phyloP scores from a whole-genome alignment of 2,888 invertebrate species.

The Uloborus plumipes region DNA sequence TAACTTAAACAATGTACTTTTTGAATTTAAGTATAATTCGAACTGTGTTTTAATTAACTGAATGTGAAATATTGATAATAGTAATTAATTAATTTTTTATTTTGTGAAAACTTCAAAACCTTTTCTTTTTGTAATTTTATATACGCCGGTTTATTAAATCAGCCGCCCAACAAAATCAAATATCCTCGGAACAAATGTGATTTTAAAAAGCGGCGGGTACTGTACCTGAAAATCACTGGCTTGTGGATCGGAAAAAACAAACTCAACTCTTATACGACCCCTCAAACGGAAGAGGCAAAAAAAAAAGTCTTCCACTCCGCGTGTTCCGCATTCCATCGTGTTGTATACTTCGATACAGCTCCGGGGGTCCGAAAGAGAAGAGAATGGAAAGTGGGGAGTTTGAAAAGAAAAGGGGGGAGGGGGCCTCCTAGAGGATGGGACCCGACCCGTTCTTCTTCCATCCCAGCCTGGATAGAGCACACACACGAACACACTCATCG shows the following conservation, averaged over 20 bases:
- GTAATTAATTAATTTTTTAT: no score
- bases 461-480: conserved; percentile 55
- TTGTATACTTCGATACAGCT: conserved; percentile 55
- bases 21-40: no score
- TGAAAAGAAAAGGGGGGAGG: conserved; percentile 20
- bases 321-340: conserved; percentile 64
- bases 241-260: neutral
- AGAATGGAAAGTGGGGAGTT: neutral
- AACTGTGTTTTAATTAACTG: no score
- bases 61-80: no score
- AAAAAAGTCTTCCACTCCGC: conserved; percentile 31
- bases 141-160: no score
- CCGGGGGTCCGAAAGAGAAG: conserved; percentile 24
- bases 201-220: no score
- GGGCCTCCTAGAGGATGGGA: conserved; percentile 22
- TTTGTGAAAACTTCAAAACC: no score
- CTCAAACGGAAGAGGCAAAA: conserved; percentile 9
- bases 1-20: no score
- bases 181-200: no score
- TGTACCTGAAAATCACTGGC: no score
- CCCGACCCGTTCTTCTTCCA: conserved; percentile 33
- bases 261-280: conserved; percentile 22
- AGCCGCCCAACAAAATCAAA: no score
- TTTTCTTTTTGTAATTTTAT: no score
- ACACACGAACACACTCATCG: conserved; percentile 32